Percentiles rank a stretch among this genome's conserved stretches.
These are phyloP conservation scores for Syndactyla subalaris DNA, from an alignment of 2,797 vertebrate genomes.

Conservation along the genomic window DNA sequence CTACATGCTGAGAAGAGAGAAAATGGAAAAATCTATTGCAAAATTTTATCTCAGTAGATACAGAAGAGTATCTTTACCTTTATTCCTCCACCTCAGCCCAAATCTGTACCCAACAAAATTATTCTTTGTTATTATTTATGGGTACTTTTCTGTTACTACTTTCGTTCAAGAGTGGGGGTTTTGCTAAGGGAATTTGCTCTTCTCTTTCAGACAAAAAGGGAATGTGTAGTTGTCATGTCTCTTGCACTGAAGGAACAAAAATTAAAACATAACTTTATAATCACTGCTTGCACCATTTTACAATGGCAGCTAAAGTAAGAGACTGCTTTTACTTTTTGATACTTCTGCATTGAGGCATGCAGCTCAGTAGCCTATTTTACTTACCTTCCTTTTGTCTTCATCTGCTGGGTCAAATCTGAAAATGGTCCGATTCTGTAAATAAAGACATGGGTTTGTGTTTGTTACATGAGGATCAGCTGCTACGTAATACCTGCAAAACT, in stretches of 20 bases:
- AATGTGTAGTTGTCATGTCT: not conserved
- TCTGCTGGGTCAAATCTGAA: constrained; percentile 92
- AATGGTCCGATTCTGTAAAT: constrained; percentile 85
- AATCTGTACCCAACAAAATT: not conserved
- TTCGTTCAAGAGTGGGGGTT: not conserved
- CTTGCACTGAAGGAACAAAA: not conserved
- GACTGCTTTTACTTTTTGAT: not conserved
- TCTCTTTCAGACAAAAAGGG: not conserved
- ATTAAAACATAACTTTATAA: not conserved
- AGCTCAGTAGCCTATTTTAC: not conserved
- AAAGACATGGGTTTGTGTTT: constrained; percentile 1
- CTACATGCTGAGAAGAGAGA: not conserved
- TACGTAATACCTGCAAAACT: not conserved
- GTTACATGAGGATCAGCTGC: not conserved
- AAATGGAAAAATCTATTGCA: not conserved
- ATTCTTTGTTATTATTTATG: not conserved
- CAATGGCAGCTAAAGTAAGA: not conserved
- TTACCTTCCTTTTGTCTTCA: constrained; percentile 91
- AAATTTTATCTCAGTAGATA: not conserved
- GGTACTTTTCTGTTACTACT: not conserved
- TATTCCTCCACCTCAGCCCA: not conserved
- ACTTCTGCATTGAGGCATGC: not conserved
- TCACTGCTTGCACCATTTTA: not conserved
- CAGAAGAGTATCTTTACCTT: not conserved
- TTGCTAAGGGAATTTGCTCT: not conserved